phyloP scores from a whole-genome alignment of 2,113 vertebrate genomes.

The Anthoscopus minutus region DNA sequence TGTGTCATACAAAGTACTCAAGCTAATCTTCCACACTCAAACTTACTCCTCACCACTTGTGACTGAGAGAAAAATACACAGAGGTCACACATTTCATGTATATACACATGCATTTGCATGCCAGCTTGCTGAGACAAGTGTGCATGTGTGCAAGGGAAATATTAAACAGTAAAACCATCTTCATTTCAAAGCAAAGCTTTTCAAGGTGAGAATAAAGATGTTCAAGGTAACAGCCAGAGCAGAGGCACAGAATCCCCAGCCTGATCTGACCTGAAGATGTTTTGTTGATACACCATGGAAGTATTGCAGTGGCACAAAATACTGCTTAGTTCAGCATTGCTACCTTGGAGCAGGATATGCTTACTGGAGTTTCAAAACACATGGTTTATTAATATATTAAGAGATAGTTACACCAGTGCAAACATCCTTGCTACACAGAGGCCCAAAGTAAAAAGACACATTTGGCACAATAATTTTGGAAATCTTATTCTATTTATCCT shows the following conservation, averaged over 20 bases:
- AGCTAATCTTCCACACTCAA: conserved; percentile 3
- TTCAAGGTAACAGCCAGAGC: not conserved
- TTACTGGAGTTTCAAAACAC: not conserved
- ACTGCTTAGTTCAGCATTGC: not conserved
- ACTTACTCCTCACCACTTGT: not conserved
- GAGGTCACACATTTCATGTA: not conserved
- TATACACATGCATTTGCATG: not conserved
- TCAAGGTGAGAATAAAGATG: not conserved
- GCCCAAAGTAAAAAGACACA: not conserved
- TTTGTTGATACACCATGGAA: not conserved
- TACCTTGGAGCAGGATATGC: not conserved
- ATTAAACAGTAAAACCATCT: not conserved
- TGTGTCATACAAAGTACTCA: not conserved
- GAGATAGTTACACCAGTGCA: not conserved
- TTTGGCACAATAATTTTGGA: not conserved
- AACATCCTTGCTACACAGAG: not conserved
- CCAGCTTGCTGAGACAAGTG: not conserved
- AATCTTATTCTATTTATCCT: conserved; percentile 45
- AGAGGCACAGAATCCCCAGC: not conserved
- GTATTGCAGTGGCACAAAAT: not conserved
- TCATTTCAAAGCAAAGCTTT: not conserved
- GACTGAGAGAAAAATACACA: not conserved
- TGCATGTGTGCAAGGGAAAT: not conserved
- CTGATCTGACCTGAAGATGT: not conserved
- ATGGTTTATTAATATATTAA: not conserved